Evolutionary conservation across 1,140 invertebrate genomes (phyloP), one percentile per base, ranked within the genome.

Genomic region (Leucophenga varia): DNA sequence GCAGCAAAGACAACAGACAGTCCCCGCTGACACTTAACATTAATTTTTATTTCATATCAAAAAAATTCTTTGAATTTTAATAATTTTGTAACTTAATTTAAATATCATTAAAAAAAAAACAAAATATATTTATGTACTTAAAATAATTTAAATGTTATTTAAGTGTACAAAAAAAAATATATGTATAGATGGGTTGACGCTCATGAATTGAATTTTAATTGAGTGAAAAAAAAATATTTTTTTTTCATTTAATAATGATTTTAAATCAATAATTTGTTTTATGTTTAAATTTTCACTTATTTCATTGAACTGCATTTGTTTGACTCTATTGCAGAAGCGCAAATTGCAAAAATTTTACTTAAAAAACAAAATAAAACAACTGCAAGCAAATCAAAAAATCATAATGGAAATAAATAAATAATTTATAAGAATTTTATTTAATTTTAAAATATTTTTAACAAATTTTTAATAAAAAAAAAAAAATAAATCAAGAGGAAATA

Each of bases 381-480:
- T n/a, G n/a, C n/a, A n/a, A n/a, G n/a, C n/a, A n/a, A n/a, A n/a
- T n/a, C n/a, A n/a, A n/a, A 38, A 38, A 19, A 20, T 38, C 21
- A 38, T 38, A 6, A n/a, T 17, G 34, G 18, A 13, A 35, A 16
- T 17, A 35, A 17, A 9, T 2, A 36, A 36, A 36, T 8, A 36
- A 21, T 19, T 12, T 22, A 40, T 22, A 40, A 40, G 12, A 22
- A 7, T 13, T 21, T 40, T 40, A 14, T 5, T 22, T 38, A 20
- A 38, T n/a, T 38, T 38, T 42, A 30, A 19, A 38, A 31, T 18
- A 16, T 42, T 42, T 34, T 32, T 6, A 17, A 43, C 42, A 35
- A 21, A 43, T 6, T 22, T 20, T 19, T 30, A 32, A 14, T 20
- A 57, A 64, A 45, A 40, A 46, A 55, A 54, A 45, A 50, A 39